Percentiles rank a stretch among this genome's conserved stretches.
Conservation (phyloP, 2,113 vertebrate species). For the Ivindomyrus marchei region DNA sequence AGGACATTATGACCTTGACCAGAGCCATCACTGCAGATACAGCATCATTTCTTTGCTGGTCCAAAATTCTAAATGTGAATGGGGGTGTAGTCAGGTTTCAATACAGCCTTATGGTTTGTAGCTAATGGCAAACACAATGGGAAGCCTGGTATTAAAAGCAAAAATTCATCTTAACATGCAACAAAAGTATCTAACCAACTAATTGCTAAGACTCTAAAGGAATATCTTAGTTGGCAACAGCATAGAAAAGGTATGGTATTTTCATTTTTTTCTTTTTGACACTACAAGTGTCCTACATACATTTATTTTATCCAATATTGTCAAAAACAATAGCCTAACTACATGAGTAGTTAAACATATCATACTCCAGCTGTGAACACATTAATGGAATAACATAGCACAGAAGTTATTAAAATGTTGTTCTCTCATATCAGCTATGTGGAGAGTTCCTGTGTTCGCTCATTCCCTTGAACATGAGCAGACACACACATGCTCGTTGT, state of each 20-base stretch:
- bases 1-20: neutral
- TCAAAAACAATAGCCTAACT: no score
- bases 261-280: neutral
- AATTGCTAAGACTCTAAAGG: neutral
- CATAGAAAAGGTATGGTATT: neutral
- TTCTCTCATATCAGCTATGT: no score
- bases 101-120: neutral
- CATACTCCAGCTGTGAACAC: no score
- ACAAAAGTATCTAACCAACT: neutral
- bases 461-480: no score
- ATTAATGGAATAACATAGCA: no score
- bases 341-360: no score
- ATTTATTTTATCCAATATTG: no score
- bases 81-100: neutral
- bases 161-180: neutral
- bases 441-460: no score
- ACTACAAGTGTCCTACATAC: neutral
- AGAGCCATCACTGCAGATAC: neutral
- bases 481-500: no score
- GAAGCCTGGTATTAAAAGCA: neutral
- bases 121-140: neutral
- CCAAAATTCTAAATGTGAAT: neutral
- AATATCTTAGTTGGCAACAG: neutral
- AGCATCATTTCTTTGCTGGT: neutral
- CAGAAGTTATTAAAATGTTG: no score